Evolutionary conservation across 2,888 invertebrate genomes (phyloP).

Genomic region (Diaprepes abbreviatus): DNA sequence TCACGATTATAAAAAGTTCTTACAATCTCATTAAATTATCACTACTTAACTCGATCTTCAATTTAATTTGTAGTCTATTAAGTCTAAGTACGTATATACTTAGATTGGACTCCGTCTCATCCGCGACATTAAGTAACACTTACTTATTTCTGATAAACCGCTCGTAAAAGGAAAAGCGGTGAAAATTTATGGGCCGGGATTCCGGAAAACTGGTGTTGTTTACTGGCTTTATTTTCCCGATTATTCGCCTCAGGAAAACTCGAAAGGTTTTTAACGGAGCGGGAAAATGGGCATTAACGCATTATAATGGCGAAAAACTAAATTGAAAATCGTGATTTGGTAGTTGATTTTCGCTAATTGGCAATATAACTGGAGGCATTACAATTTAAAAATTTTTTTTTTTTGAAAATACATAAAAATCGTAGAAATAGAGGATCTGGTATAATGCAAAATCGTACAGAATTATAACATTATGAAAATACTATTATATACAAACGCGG

Average conservation of each 20-base stretch:
- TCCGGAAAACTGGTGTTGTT: constrained; percentile 47
- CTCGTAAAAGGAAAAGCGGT: constrained; percentile 47
- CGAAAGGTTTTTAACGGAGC: constrained; percentile 24
- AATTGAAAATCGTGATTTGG: background rate
- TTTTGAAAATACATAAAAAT: too few relatives aligned
- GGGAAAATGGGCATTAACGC: constrained; percentile 12
- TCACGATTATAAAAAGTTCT: too few relatives aligned
- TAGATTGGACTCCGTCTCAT: constrained; percentile 18
- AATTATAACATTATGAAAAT: too few relatives aligned
- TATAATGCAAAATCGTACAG: too few relatives aligned
- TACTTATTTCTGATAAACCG: constrained; percentile 49
- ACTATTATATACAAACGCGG: too few relatives aligned
- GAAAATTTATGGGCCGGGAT: constrained; percentile 43
- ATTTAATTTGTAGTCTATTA: background rate
- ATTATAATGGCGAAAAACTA: constrained; percentile 2
- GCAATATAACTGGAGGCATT: background rate
- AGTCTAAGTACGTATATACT: background rate
- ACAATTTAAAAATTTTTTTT: too few relatives aligned
- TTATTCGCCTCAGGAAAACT: constrained; percentile 35
- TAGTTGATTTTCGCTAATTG: constrained; percentile 3
- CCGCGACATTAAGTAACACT: constrained; percentile 47
- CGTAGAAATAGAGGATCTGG: too few relatives aligned
- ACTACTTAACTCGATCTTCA: too few relatives aligned
- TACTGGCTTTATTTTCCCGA: constrained; percentile 44
- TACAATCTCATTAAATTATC: too few relatives aligned